Evolutionary conservation across 2,888 invertebrate genomes (phyloP).

Genomic region (Pollenia griseotomentosa): DNA sequence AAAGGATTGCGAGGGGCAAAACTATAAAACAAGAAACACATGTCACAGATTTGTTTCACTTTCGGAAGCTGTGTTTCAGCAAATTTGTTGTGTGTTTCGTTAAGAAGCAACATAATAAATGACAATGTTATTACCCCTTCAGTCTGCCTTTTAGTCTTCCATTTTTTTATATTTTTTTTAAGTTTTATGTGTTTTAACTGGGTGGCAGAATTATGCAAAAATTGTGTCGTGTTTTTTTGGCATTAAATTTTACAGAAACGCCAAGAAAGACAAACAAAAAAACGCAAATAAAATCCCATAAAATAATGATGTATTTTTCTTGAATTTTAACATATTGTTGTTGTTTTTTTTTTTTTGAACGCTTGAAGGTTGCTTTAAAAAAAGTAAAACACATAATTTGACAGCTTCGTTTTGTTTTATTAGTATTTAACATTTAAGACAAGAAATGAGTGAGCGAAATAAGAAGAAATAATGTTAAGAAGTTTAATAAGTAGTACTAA

Average conservation of each 20-base stretch:
- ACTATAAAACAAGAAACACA: slow-evolving; percentile 78
- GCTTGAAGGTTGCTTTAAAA: slow-evolving; percentile 17
- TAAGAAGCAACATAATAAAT: slow-evolving; percentile 64
- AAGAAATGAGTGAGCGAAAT: slow-evolving; percentile 29
- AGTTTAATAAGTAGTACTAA: background rate
- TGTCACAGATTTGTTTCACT: slow-evolving; percentile 83
- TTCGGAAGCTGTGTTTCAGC: slow-evolving; percentile 83
- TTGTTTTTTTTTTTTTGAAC: background rate
- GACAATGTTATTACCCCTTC: slow-evolving; percentile 60
- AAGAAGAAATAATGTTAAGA: background rate
- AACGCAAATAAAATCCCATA: slow-evolving; percentile 51
- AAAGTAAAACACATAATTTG: slow-evolving; percentile 52
- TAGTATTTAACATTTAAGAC: slow-evolving; percentile 63
- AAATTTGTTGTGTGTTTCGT: slow-evolving; percentile 77
- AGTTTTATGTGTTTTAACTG: slow-evolving; percentile 53
- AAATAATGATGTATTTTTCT: slow-evolving; percentile 72
- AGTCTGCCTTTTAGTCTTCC: background rate
- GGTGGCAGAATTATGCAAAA: slow-evolving; percentile 70
- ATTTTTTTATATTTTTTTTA: background rate
- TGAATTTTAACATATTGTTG: slow-evolving; percentile 33
- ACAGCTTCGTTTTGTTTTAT: slow-evolving; percentile 73
- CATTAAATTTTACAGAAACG: slow-evolving; percentile 23
- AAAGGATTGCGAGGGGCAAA: slow-evolving; percentile 7
- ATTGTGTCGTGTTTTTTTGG: slow-evolving; percentile 25
- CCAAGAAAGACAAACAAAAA: background rate